phyloP scores from a whole-genome alignment of 2,888 invertebrate genomes.

The Pinctada fucata region DNA sequence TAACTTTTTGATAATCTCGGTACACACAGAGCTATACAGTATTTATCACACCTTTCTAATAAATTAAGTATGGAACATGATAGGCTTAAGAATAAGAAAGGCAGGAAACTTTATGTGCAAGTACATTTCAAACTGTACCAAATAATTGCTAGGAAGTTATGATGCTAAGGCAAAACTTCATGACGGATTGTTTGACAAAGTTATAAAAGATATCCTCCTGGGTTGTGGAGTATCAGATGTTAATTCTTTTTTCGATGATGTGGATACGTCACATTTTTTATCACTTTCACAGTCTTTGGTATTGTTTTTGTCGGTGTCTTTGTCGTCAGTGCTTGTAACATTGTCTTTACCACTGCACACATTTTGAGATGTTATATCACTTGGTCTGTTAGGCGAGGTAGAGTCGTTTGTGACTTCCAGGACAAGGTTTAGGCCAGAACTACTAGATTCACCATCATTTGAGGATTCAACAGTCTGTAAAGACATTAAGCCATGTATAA shows the following conservation, averaged over 20 bases:
- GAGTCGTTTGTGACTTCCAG: slow-evolving; percentile 54
- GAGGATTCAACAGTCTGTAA: slow-evolving; percentile 36
- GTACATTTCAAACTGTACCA: no score
- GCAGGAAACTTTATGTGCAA: no score
- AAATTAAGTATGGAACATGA: no score
- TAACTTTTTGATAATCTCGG: no score
- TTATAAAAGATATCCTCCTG: slow-evolving; percentile 36
- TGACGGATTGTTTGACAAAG: slow-evolving; percentile 22
- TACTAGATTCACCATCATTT: slow-evolving; percentile 56
- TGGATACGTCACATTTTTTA: neutral
- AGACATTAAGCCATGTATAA: neutral
- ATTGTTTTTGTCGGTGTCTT: neutral
- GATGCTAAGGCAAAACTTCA: no score
- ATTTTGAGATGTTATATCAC: slow-evolving; percentile 3
- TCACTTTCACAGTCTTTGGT: neutral
- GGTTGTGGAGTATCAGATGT: slow-evolving; percentile 14
- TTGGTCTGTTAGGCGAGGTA: slow-evolving; percentile 18
- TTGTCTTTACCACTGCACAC: neutral
- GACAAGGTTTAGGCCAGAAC: slow-evolving; percentile 56
- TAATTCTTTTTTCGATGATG: neutral
- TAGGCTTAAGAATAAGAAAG: no score
- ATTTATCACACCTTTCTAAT: no score
- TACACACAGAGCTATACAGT: no score
- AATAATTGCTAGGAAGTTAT: no score
- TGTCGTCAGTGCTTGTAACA: neutral